These are phyloP conservation scores for Sthenelais limicola DNA, from an alignment of 2,888 invertebrate species.

Conservation along the genomic window DNA sequence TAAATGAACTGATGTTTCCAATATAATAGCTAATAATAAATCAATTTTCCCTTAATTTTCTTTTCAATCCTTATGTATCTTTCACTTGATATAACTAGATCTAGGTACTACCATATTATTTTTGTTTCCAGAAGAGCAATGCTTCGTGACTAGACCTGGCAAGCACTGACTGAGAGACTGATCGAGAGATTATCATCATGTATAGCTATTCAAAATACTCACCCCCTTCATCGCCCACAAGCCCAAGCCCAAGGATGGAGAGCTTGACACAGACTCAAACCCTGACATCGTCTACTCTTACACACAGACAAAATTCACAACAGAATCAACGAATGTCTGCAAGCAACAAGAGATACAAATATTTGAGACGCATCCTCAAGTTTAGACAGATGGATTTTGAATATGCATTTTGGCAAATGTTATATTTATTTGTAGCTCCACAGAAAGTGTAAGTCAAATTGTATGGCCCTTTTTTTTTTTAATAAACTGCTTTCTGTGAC, in stretches of 20 bases:
- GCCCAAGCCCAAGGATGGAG: conserved; percentile 50
- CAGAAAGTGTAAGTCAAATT: conserved; percentile 88
- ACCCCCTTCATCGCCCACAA: conserved; percentile 58
- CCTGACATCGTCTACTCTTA: not conserved
- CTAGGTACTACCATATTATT: too few species aligned
- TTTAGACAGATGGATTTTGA: conserved; percentile 99
- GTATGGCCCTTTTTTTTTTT: too few species aligned
- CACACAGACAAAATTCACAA: not conserved
- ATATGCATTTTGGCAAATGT: conserved; percentile 99
- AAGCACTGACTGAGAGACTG: too few species aligned
- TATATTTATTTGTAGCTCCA: conserved; percentile 92
- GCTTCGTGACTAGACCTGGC: too few species aligned
- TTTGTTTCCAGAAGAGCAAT: too few species aligned
- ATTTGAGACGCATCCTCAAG: conserved; percentile 77
- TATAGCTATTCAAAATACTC: conserved; percentile 51
- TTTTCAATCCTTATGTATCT: too few species aligned
- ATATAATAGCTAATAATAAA: too few species aligned
- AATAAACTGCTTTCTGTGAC: too few species aligned
- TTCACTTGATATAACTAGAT: too few species aligned
- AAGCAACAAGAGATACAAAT: conserved; percentile 79
- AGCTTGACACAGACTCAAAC: conserved; percentile 1
- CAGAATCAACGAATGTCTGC: conserved; percentile 76
- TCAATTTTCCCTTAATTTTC: too few species aligned
- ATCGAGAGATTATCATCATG: conserved; percentile 18
- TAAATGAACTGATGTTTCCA: too few species aligned